Percentiles rank a stretch among this genome's conserved stretches.
Evolutionary conservation across 2,113 vertebrate genomes (phyloP).

Genomic region (Dermatemys mawii): DNA sequence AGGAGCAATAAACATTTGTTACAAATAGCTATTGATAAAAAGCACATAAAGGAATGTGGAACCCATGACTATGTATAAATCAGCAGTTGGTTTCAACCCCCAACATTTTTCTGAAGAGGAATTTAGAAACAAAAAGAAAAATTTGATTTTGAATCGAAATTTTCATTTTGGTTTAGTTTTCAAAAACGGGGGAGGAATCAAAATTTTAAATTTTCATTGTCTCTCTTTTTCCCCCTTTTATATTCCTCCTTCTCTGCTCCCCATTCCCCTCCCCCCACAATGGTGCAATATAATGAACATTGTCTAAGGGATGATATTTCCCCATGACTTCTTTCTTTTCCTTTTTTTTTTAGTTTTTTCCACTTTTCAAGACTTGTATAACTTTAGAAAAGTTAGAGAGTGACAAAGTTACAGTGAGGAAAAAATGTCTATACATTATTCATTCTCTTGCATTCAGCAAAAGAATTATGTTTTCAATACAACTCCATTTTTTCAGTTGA

Average conservation of each 20-base stretch:
- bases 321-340: neutral
- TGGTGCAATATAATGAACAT: neutral
- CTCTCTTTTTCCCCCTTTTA: neutral
- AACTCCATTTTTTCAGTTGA: neutral
- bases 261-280: neutral
- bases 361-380: neutral
- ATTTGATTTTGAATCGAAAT: neutral
- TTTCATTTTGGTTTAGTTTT: neutral
- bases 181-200: neutral
- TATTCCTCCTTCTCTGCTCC: neutral
- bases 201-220: neutral
- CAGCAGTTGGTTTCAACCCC: neutral
- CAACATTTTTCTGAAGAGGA: neutral
- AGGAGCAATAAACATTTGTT: neutral
- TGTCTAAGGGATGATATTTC: neutral
- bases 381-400: neutral
- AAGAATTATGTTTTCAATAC: neutral
- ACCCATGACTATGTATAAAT: neutral
- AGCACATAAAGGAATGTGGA: neutral
- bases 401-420: too few relatives aligned
- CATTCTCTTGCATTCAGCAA: too few relatives aligned
- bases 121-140: neutral
- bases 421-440: too few relatives aligned
- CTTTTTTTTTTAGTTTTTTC: neutral
- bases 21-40: neutral